phyloP scores from a whole-genome alignment of 2,113 vertebrate genomes.

The Sakesphorus luctuosus region DNA sequence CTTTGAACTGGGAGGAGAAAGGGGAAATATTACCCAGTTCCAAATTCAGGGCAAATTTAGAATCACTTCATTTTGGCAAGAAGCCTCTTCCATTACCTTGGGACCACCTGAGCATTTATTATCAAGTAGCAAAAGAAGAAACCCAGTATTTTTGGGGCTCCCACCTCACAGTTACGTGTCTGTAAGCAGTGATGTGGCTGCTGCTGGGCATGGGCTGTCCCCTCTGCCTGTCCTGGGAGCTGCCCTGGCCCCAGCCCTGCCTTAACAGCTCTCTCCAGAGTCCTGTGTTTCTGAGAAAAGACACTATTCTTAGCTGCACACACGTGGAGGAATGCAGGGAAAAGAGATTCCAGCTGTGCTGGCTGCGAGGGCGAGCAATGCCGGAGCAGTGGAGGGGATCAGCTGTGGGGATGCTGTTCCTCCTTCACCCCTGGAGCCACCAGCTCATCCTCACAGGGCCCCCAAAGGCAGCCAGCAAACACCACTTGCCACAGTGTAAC shows the following conservation, averaged over 20 bases:
- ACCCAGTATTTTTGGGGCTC: background rate
- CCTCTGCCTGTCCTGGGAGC: background rate
- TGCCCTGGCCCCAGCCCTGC: background rate
- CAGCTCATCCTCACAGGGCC: background rate
- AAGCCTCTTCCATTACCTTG: background rate
- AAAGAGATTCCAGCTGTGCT: conserved; percentile 57
- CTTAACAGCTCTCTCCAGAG: background rate
- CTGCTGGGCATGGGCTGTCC: background rate
- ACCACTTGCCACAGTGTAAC: background rate
- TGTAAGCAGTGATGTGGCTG: background rate
- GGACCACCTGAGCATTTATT: background rate
- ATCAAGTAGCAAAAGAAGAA: background rate
- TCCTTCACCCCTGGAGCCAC: background rate
- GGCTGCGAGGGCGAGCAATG: background rate
- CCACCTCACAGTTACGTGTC: background rate
- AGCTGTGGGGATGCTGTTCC: background rate
- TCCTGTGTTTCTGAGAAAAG: conserved; percentile 25
- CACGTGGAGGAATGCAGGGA: background rate
- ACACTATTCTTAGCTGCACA: conserved; percentile 12
- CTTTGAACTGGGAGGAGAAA: background rate
- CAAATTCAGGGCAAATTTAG: background rate
- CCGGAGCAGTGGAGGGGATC: background rate
- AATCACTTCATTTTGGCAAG: background rate
- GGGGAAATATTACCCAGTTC: background rate
- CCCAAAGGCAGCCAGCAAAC: background rate